phyloP scores from a whole-genome alignment of 2,113 vertebrate species.

The Dasyornis broadbenti region DNA sequence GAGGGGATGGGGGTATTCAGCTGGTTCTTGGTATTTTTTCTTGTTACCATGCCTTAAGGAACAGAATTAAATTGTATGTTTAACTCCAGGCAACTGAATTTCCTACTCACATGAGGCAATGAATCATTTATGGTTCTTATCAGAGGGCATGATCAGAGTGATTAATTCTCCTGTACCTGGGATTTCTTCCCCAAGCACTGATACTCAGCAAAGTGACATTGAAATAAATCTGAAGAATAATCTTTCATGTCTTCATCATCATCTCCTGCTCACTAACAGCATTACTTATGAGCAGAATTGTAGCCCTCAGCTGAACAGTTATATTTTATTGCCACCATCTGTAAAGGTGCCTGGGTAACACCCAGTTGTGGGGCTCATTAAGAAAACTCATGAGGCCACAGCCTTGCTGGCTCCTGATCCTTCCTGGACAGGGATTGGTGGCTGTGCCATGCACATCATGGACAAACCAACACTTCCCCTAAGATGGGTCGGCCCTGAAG shows the following conservation, averaged over 20 bases:
- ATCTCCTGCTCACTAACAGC: background rate
- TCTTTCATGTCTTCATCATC: background rate
- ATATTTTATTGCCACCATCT: background rate
- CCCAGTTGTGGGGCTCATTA: background rate
- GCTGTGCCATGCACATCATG: accelerated
- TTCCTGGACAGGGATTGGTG: background rate
- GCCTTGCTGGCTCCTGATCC: background rate
- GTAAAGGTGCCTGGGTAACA: background rate
- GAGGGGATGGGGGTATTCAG: background rate
- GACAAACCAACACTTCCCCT: background rate
- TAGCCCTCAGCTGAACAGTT: background rate
- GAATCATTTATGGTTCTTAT: background rate
- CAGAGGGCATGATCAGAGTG: background rate
- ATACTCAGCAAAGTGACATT: background rate
- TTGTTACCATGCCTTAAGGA: background rate
- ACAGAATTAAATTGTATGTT: background rate
- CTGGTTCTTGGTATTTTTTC: background rate
- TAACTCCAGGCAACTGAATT: background rate
- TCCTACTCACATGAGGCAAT: background rate
- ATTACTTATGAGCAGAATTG: background rate
- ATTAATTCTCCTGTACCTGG: background rate
- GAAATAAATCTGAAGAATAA: background rate
- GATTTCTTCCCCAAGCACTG: background rate
- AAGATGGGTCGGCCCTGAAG: background rate
- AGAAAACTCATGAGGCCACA: background rate